These are phyloP conservation scores for Distichodus sexfasciatus DNA, from an alignment of 2,797 vertebrate genomes.

Conservation along the genomic window DNA sequence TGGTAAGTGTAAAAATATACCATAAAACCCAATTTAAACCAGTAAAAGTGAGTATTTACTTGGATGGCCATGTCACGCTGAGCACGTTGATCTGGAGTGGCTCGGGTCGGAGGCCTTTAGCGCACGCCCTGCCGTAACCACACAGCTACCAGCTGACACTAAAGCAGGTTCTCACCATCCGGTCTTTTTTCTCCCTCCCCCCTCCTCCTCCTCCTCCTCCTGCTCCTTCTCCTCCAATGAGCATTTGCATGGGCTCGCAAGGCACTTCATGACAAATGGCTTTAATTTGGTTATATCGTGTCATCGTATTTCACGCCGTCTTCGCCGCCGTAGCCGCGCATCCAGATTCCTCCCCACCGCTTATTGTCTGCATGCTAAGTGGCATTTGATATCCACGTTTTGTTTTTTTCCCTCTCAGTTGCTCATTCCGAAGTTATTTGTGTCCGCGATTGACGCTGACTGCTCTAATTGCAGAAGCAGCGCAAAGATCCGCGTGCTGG, in stretches of 20 bases:
- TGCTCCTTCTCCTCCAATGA: too few species aligned
- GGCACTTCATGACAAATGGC: conserved; percentile 43
- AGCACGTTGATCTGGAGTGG: too few species aligned
- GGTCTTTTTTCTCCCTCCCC: too few species aligned
- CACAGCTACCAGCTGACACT: too few species aligned
- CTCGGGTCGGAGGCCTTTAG: too few species aligned
- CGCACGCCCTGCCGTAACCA: too few species aligned
- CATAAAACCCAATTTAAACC: too few species aligned
- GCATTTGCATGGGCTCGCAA: conserved; percentile 24
- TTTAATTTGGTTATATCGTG: conserved; percentile 42
- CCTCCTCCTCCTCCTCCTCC: too few species aligned
- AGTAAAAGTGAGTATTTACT: too few species aligned
- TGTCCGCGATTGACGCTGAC: conserved; percentile 18
- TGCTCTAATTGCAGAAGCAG: conserved; percentile 23
- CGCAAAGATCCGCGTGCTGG: not conserved
- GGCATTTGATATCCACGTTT: conserved; percentile 16
- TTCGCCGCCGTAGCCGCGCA: not conserved
- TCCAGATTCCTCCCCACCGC: conserved; percentile 30
- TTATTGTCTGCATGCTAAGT: conserved; percentile 20
- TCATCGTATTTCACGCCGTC: conserved; percentile 45
- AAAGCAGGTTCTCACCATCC: too few species aligned
- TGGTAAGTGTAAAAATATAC: too few species aligned
- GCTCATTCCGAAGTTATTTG: conserved; percentile 43
- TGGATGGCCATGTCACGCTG: too few species aligned
- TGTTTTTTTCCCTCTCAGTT: not conserved